phyloP scores from a whole-genome alignment of 2,113 vertebrate species.

The Caranx ignobilis region DNA sequence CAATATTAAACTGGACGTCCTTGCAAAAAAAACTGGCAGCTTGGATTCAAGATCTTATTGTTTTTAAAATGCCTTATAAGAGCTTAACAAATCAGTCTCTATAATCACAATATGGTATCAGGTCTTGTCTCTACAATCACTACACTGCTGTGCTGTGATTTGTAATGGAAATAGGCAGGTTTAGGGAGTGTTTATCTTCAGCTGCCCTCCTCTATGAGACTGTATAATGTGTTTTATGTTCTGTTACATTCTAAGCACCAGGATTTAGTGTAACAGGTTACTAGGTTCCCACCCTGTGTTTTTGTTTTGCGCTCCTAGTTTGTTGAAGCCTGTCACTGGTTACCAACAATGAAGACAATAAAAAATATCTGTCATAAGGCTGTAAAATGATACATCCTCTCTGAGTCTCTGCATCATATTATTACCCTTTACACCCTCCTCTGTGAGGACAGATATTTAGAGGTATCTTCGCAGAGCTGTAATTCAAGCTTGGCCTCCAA shows the following conservation, averaged over 20 bases:
- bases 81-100: neutral
- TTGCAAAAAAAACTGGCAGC: neutral
- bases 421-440: neutral
- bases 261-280: no score
- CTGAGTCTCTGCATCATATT: no score
- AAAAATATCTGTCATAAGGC: no score
- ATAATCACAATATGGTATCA: neutral
- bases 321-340: no score
- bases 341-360: no score
- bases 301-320: no score
- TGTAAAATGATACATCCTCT: no score
- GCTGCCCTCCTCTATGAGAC: neutral
- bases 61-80: neutral
- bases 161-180: neutral
- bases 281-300: no score
- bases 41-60: neutral
- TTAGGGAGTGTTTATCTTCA: neutral
- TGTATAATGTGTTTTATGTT: neutral
- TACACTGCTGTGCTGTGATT: no score
- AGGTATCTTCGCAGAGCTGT: neutral
- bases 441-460: neutral
- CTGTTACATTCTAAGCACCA: neutral
- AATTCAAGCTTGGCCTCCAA: neutral
- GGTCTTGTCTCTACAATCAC: neutral
- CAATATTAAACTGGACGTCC: neutral